Evolutionary conservation across 64 coral and sea anemone genomes (phyloP), one percentile per base, ranked within the genome.

Genomic region (Stichodactyla mertensii): DNA sequence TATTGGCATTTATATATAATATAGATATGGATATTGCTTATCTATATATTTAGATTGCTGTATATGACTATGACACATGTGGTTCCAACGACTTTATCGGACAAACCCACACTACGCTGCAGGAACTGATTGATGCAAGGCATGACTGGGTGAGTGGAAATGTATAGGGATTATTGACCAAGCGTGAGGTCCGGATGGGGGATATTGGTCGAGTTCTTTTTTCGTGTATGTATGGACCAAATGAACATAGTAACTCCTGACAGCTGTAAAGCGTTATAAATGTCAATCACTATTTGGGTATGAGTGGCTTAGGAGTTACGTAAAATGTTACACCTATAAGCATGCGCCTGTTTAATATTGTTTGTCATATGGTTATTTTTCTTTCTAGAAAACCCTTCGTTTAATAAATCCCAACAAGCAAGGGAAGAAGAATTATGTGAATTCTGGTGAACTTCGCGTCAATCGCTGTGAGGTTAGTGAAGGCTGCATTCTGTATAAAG

Each of bases 11-110:
- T 45, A 2, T 45, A 45, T 45, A 45, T 45, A 45, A 45, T 45
- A 45, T 45, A 2, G 64, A n/a, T 24, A 71, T 22, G 24, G 69
- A 71, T 36, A 22, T 0, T 18, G 69, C 1, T 8, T 24, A 7
- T 28, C 23, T 71, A 6, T 61, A n/a, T 18, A 54, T 83, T 74
- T 88, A 99, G 97, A 92, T 99, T 55, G 91, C 64, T 79, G 91
- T 90, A 78, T 99, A 86, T 86, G 96, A 98, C 86, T 95, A 85
- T 85, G 97, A 99, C 80, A 86, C 90, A 55, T 89, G 87, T 83
- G 88, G 90, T 83, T 80, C 77, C 52, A 87, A 99, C 77, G 97
- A 99, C 79, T 88, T 99, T 81, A 99, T 99, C 91, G 97, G 97
- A 61, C 83, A 55, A 18, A 59, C 88, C 59, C 88, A 94, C 52